phyloP scores from a whole-genome alignment of 2,797 vertebrate genomes.

The Brotogeris chrysoptera region DNA sequence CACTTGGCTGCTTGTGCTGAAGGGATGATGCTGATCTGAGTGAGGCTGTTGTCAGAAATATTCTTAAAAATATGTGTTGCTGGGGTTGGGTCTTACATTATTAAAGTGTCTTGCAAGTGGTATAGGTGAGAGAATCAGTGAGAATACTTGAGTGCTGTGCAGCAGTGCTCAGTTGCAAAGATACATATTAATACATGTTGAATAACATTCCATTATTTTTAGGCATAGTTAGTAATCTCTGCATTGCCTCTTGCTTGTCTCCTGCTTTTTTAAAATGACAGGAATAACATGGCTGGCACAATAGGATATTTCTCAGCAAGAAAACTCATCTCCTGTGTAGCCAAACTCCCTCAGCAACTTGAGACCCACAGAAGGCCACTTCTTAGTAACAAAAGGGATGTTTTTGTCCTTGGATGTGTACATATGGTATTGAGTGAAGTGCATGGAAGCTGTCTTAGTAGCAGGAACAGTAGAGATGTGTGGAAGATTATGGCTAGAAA shows the following conservation, averaged over 20 bases:
- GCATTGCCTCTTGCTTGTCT: not conserved
- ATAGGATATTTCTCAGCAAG: not conserved
- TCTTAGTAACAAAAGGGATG: not conserved
- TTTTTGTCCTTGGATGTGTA: conserved; percentile 12
- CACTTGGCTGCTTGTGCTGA: not conserved
- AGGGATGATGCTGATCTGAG: not conserved
- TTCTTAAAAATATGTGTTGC: not conserved
- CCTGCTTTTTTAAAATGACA: not conserved
- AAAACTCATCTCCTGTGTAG: not conserved
- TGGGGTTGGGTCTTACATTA: not conserved
- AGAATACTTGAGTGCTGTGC: not conserved
- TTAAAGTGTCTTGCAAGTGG: not conserved
- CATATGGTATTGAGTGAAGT: not conserved
- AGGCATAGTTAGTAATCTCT: not conserved
- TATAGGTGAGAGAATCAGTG: not conserved
- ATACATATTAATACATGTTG: not conserved
- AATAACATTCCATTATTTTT: not conserved
- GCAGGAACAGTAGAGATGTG: not conserved
- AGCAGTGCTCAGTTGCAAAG: not conserved
- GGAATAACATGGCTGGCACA: not conserved
- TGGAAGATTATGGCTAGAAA: not conserved
- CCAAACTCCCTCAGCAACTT: not conserved
- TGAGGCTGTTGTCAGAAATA: not conserved
- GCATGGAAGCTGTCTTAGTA: not conserved
- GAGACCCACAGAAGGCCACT: not conserved